Conservation (phyloP, 1,140 invertebrate species). For the Hylaeus volcanicus region DNA sequence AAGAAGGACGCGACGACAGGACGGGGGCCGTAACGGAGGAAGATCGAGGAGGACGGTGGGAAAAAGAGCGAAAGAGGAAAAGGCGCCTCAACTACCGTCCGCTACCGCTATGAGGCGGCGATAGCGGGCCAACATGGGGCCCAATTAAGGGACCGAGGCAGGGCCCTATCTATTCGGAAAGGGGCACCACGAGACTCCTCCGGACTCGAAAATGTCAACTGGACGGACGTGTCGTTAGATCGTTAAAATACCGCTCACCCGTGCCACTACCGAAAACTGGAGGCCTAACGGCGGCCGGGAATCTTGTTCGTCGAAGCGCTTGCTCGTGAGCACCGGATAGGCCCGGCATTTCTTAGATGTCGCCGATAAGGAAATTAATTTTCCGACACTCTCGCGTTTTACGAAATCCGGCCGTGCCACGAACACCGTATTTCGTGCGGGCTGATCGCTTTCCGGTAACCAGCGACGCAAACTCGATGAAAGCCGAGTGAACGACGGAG, state of each 20-base stretch:
- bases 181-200: not conserved
- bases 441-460: not conserved
- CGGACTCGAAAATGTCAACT: conserved; percentile 50
- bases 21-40: conserved; percentile 33
- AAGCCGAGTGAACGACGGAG: not conserved
- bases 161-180: conserved; percentile 62
- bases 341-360: conserved; percentile 26
- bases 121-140: conserved; percentile 75
- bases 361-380: conserved; percentile 50
- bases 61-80: conserved; percentile 46
- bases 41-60: conserved; percentile 50
- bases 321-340: not conserved
- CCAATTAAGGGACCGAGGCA: conserved; percentile 74
- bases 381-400: conserved; percentile 43
- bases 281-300: not conserved
- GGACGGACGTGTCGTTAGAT: conserved; percentile 56
- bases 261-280: conserved; percentile 37
- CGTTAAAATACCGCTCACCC: conserved; percentile 62
- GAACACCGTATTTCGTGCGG: not conserved
- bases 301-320: conserved; percentile 32
- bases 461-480: not conserved
- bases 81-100: conserved; percentile 65
- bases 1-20: conserved; percentile 53
- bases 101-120: conserved; percentile 62
- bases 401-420: not conserved